These are phyloP conservation scores for Berghia stephanieae DNA, from an alignment of 1,140 invertebrate genomes.

Conservation along the genomic window DNA sequence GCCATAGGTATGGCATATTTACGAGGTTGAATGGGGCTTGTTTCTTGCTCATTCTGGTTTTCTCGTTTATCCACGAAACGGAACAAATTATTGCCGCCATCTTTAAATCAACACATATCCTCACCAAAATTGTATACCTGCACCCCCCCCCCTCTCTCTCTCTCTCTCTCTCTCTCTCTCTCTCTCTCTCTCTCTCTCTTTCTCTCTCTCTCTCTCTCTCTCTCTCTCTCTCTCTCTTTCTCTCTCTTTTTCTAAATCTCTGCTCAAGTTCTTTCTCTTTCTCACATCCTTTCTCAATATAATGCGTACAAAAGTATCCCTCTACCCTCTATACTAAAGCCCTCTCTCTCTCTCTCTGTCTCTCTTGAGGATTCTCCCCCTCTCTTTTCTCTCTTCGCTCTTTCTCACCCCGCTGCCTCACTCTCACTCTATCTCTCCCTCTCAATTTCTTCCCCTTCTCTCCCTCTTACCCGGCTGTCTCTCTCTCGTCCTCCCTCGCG, in stretches of 20 bases:
- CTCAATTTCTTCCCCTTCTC: not conserved
- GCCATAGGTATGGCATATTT: too few species aligned
- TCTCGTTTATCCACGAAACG: too few species aligned
- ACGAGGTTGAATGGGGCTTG: too few species aligned
- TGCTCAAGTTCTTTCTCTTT: not conserved
- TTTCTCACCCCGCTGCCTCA: not conserved
- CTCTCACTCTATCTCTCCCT: not conserved
- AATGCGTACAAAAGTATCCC: not conserved
- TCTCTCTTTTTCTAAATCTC: too few species aligned
- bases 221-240: too few species aligned
- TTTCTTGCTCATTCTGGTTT: too few species aligned
- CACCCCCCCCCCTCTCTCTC: not conserved
- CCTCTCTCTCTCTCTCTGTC: slow-evolving; percentile 15
- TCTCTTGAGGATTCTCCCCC: not conserved
- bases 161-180: too few species aligned
- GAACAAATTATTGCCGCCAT: too few species aligned
- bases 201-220: not conserved
- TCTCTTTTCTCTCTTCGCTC: not conserved
- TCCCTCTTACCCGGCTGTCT: not conserved
- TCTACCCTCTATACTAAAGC: not conserved
- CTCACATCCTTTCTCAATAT: not conserved
- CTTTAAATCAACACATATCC: too few species aligned
- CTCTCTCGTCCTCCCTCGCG: too few species aligned
- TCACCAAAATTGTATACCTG: too few species aligned
- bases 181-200: not conserved